These are phyloP conservation scores for Eulemur macaco DNA, from an alignment of 2,113 vertebrate genomes.

Conservation along the genomic window DNA sequence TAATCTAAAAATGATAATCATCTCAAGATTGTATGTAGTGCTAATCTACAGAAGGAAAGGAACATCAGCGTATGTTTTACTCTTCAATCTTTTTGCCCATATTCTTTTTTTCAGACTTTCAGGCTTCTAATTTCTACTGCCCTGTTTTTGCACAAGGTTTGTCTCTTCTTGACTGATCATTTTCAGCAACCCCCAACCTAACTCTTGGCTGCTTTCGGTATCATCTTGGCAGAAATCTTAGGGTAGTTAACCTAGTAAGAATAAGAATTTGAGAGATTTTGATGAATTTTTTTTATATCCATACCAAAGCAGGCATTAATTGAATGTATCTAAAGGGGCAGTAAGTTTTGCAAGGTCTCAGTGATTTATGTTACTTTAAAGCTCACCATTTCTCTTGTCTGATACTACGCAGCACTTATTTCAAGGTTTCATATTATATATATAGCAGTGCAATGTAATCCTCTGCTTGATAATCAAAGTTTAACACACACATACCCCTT, in stretches of 20 bases:
- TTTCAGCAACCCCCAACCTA: slow-evolving; percentile 4
- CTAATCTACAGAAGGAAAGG: background rate
- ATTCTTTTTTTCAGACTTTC: slow-evolving; percentile 30
- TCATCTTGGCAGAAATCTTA: slow-evolving; percentile 7
- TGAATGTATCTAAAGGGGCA: slow-evolving; percentile 9
- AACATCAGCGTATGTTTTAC: background rate
- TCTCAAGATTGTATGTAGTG: background rate
- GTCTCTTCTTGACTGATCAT: slow-evolving; percentile 45
- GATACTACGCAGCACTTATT: slow-evolving; percentile 29
- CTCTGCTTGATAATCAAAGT: slow-evolving; percentile 35
- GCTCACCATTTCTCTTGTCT: slow-evolving; percentile 21
- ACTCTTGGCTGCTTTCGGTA: slow-evolving; percentile 40
- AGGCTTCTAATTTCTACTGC: background rate
- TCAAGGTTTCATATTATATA: background rate
- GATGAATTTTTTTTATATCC: background rate
- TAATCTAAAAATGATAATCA: background rate
- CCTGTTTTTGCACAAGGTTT: slow-evolving; percentile 42
- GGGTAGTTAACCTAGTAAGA: background rate
- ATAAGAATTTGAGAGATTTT: background rate
- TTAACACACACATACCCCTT: background rate
- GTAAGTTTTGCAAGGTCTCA: background rate
- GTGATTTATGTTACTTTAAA: slow-evolving; percentile 21
- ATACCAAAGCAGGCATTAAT: background rate
- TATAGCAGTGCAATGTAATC: background rate
- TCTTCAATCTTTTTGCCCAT: background rate